Base-by-base conservation (phyloP, 2,797 vertebrate species). In the Pteronotus mesoamericanus region DNA sequence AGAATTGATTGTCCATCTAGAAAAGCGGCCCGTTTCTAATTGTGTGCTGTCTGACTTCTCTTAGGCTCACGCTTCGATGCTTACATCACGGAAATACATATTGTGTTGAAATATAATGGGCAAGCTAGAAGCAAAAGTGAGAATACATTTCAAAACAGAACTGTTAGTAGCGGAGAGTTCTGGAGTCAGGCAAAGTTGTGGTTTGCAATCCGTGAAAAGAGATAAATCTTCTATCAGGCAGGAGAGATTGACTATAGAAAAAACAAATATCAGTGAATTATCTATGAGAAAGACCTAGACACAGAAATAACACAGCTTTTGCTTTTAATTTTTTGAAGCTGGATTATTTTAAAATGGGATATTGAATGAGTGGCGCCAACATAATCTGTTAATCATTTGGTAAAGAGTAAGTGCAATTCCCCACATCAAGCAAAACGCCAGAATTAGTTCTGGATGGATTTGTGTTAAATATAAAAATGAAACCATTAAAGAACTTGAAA, bases 311-410 rank as follows among this genome's bases (percentile, higher is more conserved):
- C 4, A 95, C 32, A 3, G 89, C 4, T 7, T 66, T 34, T 55
- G n/a, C 66, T 88, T 94, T 5, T 2, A 42, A 61, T 32, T 96
- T 96, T 97, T 95, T 74, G 89, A 92, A 82, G 26, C 29, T 79
- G 3, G 46, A 68, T 86, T 80, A 46, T 91, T 89, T 68, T 10
- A 66, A 86, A 77, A 80, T 26, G 6, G 61, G 55, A 46, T 79
- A 61, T 39, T 82, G 59, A 94, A 48, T 44, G 64, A 44, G 64
- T 39, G 29, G 51, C n/a, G 18, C 11, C 74, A 10, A 22, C 24
- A 71, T 59, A 59, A 80, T 64, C 48, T 34, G 4, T 71, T 53
- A 87, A 93, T 53, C 22, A 29, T 71, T 90, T 82, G 11, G 42
- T 83, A 96, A 92, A 77, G 15, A 77, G 37, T 69, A 85, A 75